Evolutionary conservation across 2,797 vertebrate genomes (phyloP).

Genomic region (Poecilia gillii): DNA sequence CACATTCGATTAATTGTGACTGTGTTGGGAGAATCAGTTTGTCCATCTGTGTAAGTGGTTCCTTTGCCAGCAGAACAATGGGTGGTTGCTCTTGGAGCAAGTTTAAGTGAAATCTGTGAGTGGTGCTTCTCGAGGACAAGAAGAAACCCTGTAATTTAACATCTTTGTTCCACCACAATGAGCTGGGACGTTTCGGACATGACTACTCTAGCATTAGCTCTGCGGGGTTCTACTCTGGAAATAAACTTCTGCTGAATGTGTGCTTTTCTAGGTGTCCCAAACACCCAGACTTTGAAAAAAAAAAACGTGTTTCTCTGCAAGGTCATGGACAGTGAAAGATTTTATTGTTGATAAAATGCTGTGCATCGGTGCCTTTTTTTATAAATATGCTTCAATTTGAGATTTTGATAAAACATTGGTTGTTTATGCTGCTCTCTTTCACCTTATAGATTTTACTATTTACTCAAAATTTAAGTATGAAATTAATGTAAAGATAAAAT

Average conservation of each 20-base stretch:
- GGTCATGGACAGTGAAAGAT: slow-evolving; percentile 35
- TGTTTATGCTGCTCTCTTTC: too few species aligned
- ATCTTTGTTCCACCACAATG: slow-evolving; percentile 38
- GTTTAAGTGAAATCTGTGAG: slow-evolving; percentile 24
- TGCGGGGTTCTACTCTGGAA: slow-evolving; percentile 41
- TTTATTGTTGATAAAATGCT: slow-evolving; percentile 13
- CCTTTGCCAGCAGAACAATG: background rate
- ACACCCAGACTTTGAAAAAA: slow-evolving; percentile 11
- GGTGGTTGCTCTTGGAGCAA: slow-evolving; percentile 26
- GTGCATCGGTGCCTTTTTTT: background rate
- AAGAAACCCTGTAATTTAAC: slow-evolving; percentile 37
- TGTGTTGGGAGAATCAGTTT: slow-evolving; percentile 1
- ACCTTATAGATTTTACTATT: background rate
- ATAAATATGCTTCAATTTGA: background rate
- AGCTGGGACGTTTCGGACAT: slow-evolving; percentile 25
- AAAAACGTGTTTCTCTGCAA: slow-evolving; percentile 5
- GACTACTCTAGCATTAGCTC: slow-evolving; percentile 44
- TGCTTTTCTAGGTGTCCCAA: slow-evolving; percentile 46
- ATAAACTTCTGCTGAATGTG: slow-evolving; percentile 63
- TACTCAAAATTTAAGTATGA: background rate
- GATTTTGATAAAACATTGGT: background rate
- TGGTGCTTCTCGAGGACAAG: slow-evolving; percentile 20
- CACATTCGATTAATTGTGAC: background rate
- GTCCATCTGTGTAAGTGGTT: background rate
- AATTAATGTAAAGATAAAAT: background rate